Percentiles rank a stretch among this genome's conserved stretches.
Evolutionary conservation across 1,140 invertebrate species (phyloP).

Genomic region (Apocrypta bakeri): DNA sequence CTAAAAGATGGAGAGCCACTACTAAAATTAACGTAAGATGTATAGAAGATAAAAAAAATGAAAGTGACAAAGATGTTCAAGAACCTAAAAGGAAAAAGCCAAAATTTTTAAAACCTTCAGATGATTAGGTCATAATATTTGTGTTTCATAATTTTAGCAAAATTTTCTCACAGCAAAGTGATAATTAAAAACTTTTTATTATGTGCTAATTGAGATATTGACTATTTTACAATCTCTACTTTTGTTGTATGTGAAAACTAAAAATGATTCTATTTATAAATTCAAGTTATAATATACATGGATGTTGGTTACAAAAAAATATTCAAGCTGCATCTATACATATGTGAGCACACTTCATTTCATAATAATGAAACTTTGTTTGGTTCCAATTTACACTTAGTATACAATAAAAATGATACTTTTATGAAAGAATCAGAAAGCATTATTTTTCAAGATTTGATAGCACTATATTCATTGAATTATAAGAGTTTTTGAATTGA

Average conservation of each 20-base stretch:
- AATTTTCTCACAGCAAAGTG: no score
- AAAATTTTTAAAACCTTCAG: conserved; percentile 67
- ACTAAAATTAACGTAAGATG: conserved; percentile 71
- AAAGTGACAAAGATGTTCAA: conserved; percentile 50
- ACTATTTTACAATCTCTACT: no score
- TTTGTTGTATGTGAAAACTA: not conserved
- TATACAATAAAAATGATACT: not conserved
- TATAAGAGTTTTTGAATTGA: no score
- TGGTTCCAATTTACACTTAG: not conserved
- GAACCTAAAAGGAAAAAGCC: conserved; percentile 63
- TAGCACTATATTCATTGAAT: not conserved
- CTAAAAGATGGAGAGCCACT: conserved; percentile 69
- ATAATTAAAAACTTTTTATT: no score
- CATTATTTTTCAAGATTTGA: not conserved
- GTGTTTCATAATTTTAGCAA: no score
- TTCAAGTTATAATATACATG: not conserved
- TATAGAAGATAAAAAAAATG: conserved; percentile 61
- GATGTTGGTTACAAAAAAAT: not conserved
- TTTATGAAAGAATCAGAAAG: not conserved
- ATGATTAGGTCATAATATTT: no score
- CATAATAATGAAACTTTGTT: not conserved
- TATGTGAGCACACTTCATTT: not conserved
- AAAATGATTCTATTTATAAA: not conserved
- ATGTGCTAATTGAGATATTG: no score
- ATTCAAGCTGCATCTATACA: not conserved